Evolutionary conservation across 2,888 invertebrate species (phyloP), one percentile per base, ranked within the genome.

Genomic region (Eurytoma californica): DNA sequence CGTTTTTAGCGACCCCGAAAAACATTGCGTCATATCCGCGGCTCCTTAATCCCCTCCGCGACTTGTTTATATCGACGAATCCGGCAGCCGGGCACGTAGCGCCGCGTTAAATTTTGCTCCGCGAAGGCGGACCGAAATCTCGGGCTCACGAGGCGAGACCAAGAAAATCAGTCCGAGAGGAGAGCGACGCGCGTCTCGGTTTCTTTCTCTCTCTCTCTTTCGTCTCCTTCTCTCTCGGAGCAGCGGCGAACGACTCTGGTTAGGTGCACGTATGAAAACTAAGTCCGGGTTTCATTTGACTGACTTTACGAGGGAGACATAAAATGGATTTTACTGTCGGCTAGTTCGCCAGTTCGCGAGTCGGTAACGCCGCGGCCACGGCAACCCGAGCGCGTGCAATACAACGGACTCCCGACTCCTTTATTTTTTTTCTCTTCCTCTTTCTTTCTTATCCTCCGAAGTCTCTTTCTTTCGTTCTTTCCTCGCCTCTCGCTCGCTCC

Each of bases 271-370:
- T 88, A 89, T 89, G 89, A 89, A 89, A 89, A 89, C 88, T 88
- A 88, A 89, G 89, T 89, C 88, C 85, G 83, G 86, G 88, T 88
- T 89, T 89, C 89, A 89, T 89, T 88, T 87, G 88, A 88, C 89
- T 88, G 89, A 86, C 88, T 89, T 89, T 89, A 89, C 88, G 89
- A 89, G 87, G 83, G 82, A 86, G 88, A 88, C 88, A 89, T 89
- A 88, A 89, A 89, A 88, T 88, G 88, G 88, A 88, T 88, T 89
- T 89, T 89, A 89, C 87, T 88, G 88, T 88, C 88, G 88, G 88
- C 88, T 88, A 88, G 88, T 88, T 88, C 88, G 87, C 89, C 87
- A 88, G 88, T 88, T 88, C 88, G 79, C 87, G 86, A 88, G 87
- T 88, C 87, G 86, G 87, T 88, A 88, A 88, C 88, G 86, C 87